phyloP scores from a whole-genome alignment of 1,140 invertebrate species.

The Thaumetopoea pityocampa region DNA sequence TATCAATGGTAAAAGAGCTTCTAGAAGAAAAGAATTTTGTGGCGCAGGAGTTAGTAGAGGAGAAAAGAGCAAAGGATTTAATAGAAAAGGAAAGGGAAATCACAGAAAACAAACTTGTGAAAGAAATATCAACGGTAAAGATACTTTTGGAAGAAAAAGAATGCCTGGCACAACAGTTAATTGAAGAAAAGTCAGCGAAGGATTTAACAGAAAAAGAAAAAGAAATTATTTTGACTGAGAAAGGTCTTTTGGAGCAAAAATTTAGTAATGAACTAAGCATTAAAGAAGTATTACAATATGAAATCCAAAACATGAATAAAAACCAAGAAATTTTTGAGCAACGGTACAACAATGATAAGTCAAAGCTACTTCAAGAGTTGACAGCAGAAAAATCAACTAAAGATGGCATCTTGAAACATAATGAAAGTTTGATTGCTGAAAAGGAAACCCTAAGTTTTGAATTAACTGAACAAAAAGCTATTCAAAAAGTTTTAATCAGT shows the following conservation, averaged over 20 bases:
- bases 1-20: background rate
- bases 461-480: slow-evolving; percentile 4
- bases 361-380: background rate
- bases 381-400: background rate
- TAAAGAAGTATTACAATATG: slow-evolving; percentile 5
- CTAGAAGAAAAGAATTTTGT: slow-evolving; percentile 1
- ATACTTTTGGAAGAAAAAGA: background rate
- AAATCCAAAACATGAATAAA: slow-evolving; percentile 11
- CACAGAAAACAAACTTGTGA: too few relatives aligned
- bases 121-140: background rate
- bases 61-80: too few relatives aligned
- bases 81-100: too few relatives aligned
- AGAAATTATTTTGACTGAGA: slow-evolving; percentile 12
- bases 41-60: slow-evolving; percentile 1
- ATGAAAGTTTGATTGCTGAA: slow-evolving; percentile 1
- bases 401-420: slow-evolving; percentile 1
- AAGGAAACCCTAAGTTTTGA: slow-evolving; percentile 1
- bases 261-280: slow-evolving; percentile 15
- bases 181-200: slow-evolving; percentile 12
- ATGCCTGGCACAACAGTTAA: too few relatives aligned
- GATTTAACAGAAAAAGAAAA: slow-evolving; percentile 25
- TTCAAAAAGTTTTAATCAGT: slow-evolving; percentile 11
- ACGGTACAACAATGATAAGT: slow-evolving; percentile 1
- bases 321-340: background rate
- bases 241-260: slow-evolving; percentile 19